These are phyloP conservation scores for Netelia fuscicornis DNA, from an alignment of 2,888 invertebrate genomes.

Conservation along the genomic window DNA sequence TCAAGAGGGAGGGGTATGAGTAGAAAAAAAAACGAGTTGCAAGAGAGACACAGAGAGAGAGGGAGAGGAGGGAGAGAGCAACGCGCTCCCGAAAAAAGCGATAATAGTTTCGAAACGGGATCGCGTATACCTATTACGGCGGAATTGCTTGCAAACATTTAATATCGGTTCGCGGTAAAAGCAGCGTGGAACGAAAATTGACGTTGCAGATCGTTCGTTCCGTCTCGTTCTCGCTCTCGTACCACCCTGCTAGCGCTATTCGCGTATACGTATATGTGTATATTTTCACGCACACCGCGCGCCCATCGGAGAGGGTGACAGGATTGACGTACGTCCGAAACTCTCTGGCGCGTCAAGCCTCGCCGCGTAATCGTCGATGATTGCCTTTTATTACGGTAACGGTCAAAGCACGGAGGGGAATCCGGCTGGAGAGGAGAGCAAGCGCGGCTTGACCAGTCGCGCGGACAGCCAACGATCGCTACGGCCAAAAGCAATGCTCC, in stretches of 20 bases:
- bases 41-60: constrained; percentile 22
- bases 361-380: constrained; percentile 81
- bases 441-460: constrained; percentile 54
- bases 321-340: constrained; percentile 76
- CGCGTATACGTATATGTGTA: constrained; percentile 33
- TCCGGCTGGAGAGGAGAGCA: constrained; percentile 73
- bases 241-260: not conserved
- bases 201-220: constrained; percentile 72
- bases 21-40: constrained; percentile 32
- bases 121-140: constrained; percentile 78
- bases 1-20: not conserved
- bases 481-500: constrained; percentile 38
- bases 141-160: constrained; percentile 82
- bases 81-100: constrained; percentile 68
- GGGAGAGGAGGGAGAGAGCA: constrained; percentile 1
- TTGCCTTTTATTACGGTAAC: constrained; percentile 83
- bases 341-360: constrained; percentile 66
- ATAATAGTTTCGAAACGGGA: constrained; percentile 78
- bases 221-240: constrained; percentile 39
- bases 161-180: constrained; percentile 80
- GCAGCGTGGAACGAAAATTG: constrained; percentile 79
- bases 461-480: constrained; percentile 48
- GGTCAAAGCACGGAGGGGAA: constrained; percentile 81
- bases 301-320: constrained; percentile 68
- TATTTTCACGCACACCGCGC: constrained; percentile 41